Evolutionary conservation across 2,113 vertebrate genomes (phyloP).

Genomic region (Thalassoma bifasciatum): DNA sequence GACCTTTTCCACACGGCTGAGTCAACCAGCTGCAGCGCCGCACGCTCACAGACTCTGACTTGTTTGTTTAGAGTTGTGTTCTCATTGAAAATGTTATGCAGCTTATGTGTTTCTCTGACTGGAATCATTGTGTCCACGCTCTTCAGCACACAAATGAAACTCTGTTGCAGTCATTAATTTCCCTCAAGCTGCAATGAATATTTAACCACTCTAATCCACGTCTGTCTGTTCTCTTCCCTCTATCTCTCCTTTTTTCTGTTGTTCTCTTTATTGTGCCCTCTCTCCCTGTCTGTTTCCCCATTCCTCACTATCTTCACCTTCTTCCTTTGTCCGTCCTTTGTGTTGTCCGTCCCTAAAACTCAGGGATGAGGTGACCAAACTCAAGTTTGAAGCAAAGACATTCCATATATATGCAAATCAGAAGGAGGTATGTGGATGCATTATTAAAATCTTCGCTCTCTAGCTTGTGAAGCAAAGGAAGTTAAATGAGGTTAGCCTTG

Average conservation of each 20-base stretch:
- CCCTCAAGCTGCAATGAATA: conserved; percentile 31
- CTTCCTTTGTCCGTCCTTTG: not conserved
- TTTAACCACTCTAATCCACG: conserved; percentile 32
- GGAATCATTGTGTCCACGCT: conserved; percentile 28
- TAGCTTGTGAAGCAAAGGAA: conserved; percentile 17
- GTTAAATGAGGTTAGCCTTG: conserved; percentile 25
- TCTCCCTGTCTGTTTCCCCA: not conserved
- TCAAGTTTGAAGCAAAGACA: conserved; percentile 99
- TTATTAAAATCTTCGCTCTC: conserved; percentile 38
- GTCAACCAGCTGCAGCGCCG: not conserved
- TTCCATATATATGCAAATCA: conserved; percentile 98
- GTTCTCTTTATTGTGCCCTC: not conserved
- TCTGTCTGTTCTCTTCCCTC: not conserved
- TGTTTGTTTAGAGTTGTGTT: conserved; percentile 13
- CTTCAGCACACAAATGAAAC: conserved; percentile 11
- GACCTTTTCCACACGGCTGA: not conserved
- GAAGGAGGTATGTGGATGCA: conserved; percentile 89
- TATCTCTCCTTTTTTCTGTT: not conserved
- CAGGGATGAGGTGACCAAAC: conserved; percentile 98
- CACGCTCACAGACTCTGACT: not conserved
- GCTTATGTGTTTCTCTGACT: conserved; percentile 4
- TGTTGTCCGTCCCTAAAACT: conserved; percentile 2
- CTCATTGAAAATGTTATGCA: not conserved
- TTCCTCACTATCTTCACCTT: not conserved
- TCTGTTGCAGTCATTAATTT: conserved; percentile 26